Evolutionary conservation across 2,888 invertebrate genomes (phyloP).

Genomic region (Pherbina coryleti): DNA sequence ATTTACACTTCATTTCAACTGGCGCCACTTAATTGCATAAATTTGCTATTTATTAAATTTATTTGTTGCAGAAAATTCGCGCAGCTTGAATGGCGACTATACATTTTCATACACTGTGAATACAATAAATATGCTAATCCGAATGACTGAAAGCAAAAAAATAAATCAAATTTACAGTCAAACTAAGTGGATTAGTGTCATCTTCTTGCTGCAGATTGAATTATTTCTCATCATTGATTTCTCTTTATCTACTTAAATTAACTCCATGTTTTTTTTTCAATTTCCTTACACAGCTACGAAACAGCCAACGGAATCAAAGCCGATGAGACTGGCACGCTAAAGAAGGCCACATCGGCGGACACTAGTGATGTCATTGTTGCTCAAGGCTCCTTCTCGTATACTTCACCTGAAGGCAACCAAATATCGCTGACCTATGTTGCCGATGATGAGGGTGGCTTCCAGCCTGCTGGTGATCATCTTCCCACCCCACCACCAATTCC

Average conservation of each 20-base stretch:
- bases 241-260: constrained; percentile 50
- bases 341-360: constrained; percentile 79
- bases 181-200: neutral
- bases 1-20: neutral
- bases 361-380: constrained; percentile 77
- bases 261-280: neutral
- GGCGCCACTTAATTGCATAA: neutral
- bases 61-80: neutral
- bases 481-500: constrained; percentile 84
- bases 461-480: constrained; percentile 75
- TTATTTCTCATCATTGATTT: constrained; percentile 16
- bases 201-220: neutral
- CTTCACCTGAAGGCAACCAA: constrained; percentile 79
- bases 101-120: neutral
- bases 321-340: constrained; percentile 81
- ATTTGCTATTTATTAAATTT: neutral
- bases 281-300: constrained; percentile 75
- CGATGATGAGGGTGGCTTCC: constrained; percentile 79
- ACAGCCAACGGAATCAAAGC: constrained; percentile 86
- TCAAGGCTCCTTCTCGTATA: constrained; percentile 78
- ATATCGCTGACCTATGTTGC: constrained; percentile 79
- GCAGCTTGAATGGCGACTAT: neutral
- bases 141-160: neutral
- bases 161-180: neutral
- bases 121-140: neutral